These are phyloP conservation scores for Neocrepidodera transversa DNA, from an alignment of 2,888 invertebrate genomes.

Conservation along the genomic window DNA sequence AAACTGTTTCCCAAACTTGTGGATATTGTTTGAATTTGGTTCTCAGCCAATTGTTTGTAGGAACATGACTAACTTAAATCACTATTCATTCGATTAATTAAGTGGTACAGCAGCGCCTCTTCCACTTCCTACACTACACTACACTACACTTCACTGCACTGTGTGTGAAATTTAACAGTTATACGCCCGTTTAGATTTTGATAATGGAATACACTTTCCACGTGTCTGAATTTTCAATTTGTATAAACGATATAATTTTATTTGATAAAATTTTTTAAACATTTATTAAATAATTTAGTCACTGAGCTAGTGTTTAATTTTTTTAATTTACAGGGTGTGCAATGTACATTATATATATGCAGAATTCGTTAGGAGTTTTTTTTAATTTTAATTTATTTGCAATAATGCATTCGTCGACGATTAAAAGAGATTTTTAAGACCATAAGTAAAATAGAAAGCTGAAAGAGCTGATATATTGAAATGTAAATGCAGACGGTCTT, in stretches of 20 bases:
- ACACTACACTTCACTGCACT: slow-evolving; percentile 7
- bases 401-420: no score
- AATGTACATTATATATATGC: no score
- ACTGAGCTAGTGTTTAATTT: no score
- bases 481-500: no score
- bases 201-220: slow-evolving; percentile 14
- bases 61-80: slow-evolving; percentile 58
- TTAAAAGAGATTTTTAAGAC: no score
- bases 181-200: background rate
- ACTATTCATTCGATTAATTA: slow-evolving; percentile 59
- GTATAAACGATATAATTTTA: background rate
- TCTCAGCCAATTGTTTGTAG: slow-evolving; percentile 59
- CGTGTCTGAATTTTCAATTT: background rate
- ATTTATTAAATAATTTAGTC: no score
- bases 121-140: slow-evolving; percentile 5
- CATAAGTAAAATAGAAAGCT: no score
- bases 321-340: no score
- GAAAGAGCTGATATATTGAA: no score
- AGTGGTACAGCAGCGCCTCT: slow-evolving; percentile 26
- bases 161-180: slow-evolving; percentile 11
- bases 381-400: no score
- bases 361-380: no score
- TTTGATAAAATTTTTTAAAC: no score
- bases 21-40: slow-evolving; percentile 59
- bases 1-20: slow-evolving; percentile 54